Base-by-base conservation (phyloP, 2,113 vertebrate species). In the Phaetusa simplex region DNA sequence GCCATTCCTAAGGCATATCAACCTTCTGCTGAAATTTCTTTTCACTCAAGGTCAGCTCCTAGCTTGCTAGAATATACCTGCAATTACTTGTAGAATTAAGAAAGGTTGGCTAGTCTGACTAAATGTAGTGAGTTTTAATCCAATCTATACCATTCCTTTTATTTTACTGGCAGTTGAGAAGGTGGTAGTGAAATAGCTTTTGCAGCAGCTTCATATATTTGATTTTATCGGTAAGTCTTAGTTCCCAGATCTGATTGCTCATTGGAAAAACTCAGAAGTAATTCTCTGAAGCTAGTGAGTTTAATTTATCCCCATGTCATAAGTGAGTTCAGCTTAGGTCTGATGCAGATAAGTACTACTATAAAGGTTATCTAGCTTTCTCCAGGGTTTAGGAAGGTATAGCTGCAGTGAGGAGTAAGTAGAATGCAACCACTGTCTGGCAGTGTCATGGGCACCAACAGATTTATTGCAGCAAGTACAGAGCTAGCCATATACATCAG, bases 41-140 rank as follows among this genome's bases (percentile, higher is more conserved):
- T 94, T 80, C 36, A 55, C 36, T 87, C 88, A 93, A 93, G 93
- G 86, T 95, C 94, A 95, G 26, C 74, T 92, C 49, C 62, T 73
- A 64, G 38, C 71, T 93, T 88, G 47, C 92, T 96, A 34, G 73
- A 96, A 91, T 79, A 69, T 78, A 88, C 50, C 40, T 82, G 78
- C 74, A 88, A 93, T 97, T 96, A 79, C 88, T 94, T 93, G 86
- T 86, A 82, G 92, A 97, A 96, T 96, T 94, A 95, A 90, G 85
- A 93, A 90, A 73, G 23, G 50, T 67, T 94, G 82, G 87, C 38
- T 93, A 88, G 74, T 91, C 83, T 91, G 49, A 72, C 73, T 69
- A 94, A 95, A 88, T 0, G 0, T 40, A 84, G 86, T 34, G 77
- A 59, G 40, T 89, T 94, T 87, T 95, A 94, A 93, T 92, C 78